Evolutionary conservation across 2,888 invertebrate genomes (phyloP), one percentile per base, ranked within the genome.

Genomic region (Drosophila kanekoi): DNA sequence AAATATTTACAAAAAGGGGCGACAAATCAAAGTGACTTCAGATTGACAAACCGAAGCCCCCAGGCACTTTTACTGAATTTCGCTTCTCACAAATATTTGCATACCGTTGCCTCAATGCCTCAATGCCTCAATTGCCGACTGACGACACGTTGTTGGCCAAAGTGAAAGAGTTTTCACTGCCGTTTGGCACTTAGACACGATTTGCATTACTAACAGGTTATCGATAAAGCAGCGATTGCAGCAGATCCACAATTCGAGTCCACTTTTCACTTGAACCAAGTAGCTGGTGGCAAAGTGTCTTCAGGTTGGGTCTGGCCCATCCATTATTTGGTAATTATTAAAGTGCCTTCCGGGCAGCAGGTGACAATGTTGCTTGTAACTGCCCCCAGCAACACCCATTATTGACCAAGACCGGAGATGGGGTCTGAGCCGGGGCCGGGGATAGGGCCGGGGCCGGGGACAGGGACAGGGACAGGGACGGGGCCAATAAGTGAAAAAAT

Each of bases 401-500:
- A 33, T 20, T 48, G 52, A 23, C 47, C 59, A 51, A n/a, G 11
- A 11, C 8, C 18, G n/a, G 28, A 23, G 23, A 1, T 8, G 6
- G 1, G 23, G 6, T 1, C 23, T 5, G 23, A 23, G 23, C 6
- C 23, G 23, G 23, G 8, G 1, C 1, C n/a, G n/a, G n/a, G n/a
- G n/a, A n/a, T n/a, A n/a, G 32, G 20, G 54, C 32, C 35, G 4
- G 37, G 32, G 1, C 20, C 6, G 41, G 18, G 13, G 18, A 16
- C 35, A 32, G 47, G 20, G 54, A 23, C 35, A 3, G 37, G 32
- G 1, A 16, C 6, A 37, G 18, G 13, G 18, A 16, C 35, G 20
- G 47, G 44, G 73, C 85, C 89, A 89, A 90, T 90, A 89, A 89
- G 86, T 86, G 87, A 87, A 89, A 89, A 89, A 89, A 89, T 89